phyloP scores from a whole-genome alignment of 2,888 invertebrate species.

The Doris montereyensis region DNA sequence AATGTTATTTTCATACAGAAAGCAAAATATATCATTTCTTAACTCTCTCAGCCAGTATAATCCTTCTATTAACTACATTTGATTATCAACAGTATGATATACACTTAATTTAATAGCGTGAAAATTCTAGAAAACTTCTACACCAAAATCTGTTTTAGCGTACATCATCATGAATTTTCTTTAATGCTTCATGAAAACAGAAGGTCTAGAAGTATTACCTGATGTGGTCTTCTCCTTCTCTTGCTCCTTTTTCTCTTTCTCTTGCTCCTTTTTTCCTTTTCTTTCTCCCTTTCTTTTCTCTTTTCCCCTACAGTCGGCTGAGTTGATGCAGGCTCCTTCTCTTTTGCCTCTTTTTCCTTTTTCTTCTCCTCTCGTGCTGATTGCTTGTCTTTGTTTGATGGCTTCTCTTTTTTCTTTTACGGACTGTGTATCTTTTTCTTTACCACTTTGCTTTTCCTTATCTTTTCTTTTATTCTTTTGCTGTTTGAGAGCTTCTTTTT shows the following conservation, averaged over 20 bases:
- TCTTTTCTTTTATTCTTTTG: conserved; percentile 15
- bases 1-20: no score
- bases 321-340: conserved; percentile 40
- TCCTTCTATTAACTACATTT: no score
- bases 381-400: conserved; percentile 22
- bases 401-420: conserved; percentile 4
- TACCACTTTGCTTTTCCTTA: not conserved
- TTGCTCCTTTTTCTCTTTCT: conserved; percentile 43
- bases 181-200: no score
- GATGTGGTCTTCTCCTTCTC: conserved; percentile 37
- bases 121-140: no score
- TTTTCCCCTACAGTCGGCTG: conserved; percentile 32
- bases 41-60: no score
- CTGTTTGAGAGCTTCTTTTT: conserved; percentile 31
- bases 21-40: no score
- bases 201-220: no score
- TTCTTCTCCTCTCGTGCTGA: conserved; percentile 34
- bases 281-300: conserved; percentile 21
- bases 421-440: not conserved
- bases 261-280: conserved; percentile 48
- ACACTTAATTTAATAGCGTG: no score
- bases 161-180: no score
- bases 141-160: no score
- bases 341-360: conserved; percentile 40
- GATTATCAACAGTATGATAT: no score